Evolutionary conservation across 2,797 vertebrate species (phyloP).

Genomic region (Novumbra hubbsi): DNA sequence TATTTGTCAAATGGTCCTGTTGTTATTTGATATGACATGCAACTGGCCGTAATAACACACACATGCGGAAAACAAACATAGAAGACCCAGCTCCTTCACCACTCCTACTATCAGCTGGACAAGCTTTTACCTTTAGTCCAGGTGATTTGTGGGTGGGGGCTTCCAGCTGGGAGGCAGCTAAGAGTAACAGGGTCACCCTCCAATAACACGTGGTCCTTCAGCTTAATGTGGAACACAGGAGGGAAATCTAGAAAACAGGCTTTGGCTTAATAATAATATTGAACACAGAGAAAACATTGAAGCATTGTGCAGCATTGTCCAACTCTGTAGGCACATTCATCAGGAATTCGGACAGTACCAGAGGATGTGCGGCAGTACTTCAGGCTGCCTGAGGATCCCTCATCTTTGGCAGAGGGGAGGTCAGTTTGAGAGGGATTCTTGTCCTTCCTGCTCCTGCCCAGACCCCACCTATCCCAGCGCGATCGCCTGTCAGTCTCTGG

Average conservation of each 20-base stretch:
- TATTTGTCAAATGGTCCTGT: no score
- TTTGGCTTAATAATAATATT: background rate
- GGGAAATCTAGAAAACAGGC: conserved; percentile 78
- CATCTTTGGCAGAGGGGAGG: conserved; percentile 74
- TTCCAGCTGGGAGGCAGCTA: conserved; percentile 90
- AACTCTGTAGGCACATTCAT: conserved; percentile 1
- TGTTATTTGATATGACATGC: no score
- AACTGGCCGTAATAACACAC: background rate
- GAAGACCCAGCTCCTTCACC: background rate
- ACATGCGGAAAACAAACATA: background rate
- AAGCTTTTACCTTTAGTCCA: conserved; percentile 87
- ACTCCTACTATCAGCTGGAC: background rate
- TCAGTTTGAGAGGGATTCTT: conserved; percentile 82
- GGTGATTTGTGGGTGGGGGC: conserved; percentile 83
- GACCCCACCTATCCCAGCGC: conserved; percentile 90
- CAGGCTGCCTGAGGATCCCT: conserved; percentile 56
- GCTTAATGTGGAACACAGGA: conserved; percentile 94
- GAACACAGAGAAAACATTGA: background rate
- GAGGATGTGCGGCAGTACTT: conserved; percentile 78
- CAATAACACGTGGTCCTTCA: conserved; percentile 90
- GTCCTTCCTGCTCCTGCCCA: conserved; percentile 82
- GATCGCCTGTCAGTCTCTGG: conserved; percentile 71
- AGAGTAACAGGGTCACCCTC: conserved; percentile 89
- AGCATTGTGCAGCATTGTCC: background rate
- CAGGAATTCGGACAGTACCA: conserved; percentile 53